Percentiles rank a stretch among this genome's conserved stretches.
phyloP scores from a whole-genome alignment of 2,888 invertebrate genomes.

The Sacculina carcini region DNA sequence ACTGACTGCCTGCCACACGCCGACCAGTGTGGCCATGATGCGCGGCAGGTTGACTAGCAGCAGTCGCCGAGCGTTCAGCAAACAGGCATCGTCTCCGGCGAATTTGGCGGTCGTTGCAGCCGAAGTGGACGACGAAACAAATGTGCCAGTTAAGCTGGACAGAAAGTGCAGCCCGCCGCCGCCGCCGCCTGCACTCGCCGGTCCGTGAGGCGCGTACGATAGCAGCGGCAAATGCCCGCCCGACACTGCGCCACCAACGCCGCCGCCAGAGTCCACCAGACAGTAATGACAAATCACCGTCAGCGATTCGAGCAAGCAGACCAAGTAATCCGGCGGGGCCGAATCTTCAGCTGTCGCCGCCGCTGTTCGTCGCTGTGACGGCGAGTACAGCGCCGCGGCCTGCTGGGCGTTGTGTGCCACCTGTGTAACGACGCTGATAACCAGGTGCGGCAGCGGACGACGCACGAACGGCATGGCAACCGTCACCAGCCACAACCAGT shows the following conservation, averaged over 20 bases:
- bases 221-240: constrained; percentile 22
- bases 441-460: constrained; percentile 43
- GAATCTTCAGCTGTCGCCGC: not conserved
- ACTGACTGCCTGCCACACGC: constrained; percentile 45
- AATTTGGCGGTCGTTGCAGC: constrained; percentile 18
- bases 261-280: constrained; percentile 29
- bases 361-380: not conserved
- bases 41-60: constrained; percentile 52
- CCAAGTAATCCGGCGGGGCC: constrained; percentile 44
- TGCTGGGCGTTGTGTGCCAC: constrained; percentile 49
- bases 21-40: constrained; percentile 48
- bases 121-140: too few species aligned
- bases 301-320: constrained; percentile 46
- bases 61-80: constrained; percentile 35
- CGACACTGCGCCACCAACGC: constrained; percentile 15
- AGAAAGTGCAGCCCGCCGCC: constrained; percentile 23
- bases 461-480: constrained; percentile 53
- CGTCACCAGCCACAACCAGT: constrained; percentile 56
- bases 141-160: constrained; percentile 30
- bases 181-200: constrained; percentile 23
- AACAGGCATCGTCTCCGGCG: constrained; percentile 21
- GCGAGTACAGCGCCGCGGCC: constrained; percentile 21
- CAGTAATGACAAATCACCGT: constrained; percentile 56
- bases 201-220: constrained; percentile 29
- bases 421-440: constrained; percentile 49